Conservation (phyloP, 2,888 invertebrate species). For the Chalcosyrphus nemorum region DNA sequence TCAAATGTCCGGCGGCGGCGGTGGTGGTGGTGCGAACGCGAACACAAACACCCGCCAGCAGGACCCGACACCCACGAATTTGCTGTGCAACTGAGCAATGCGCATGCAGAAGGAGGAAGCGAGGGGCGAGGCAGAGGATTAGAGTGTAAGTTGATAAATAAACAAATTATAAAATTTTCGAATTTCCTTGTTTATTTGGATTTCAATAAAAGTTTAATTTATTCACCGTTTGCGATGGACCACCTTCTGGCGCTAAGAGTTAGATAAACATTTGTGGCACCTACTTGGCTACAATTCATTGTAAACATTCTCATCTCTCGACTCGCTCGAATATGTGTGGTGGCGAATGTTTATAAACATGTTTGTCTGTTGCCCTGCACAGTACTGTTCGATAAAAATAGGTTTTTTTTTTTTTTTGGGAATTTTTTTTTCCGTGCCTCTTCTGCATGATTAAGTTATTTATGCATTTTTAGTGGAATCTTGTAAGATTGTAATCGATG, state of each 20-base stretch:
- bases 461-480: slow-evolving; percentile 19
- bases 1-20: background rate
- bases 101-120: background rate
- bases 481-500: slow-evolving; percentile 22
- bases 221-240: slow-evolving; percentile 71
- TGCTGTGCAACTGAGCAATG: slow-evolving; percentile 16
- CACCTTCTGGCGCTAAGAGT: slow-evolving; percentile 71
- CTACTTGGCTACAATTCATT: slow-evolving; percentile 58
- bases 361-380: slow-evolving; percentile 51
- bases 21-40: too few species aligned
- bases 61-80: slow-evolving; percentile 18
- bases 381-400: slow-evolving; percentile 24
- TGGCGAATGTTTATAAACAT: slow-evolving; percentile 50
- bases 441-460: slow-evolving; percentile 23
- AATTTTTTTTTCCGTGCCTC: background rate
- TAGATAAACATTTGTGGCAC: slow-evolving; percentile 65
- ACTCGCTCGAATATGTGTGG: too few species aligned
- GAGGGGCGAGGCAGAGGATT: background rate
- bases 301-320: slow-evolving; percentile 61
- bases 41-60: background rate
- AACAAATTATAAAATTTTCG: slow-evolving; percentile 63
- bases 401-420: slow-evolving; percentile 5
- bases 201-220: slow-evolving; percentile 72
- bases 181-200: slow-evolving; percentile 64
- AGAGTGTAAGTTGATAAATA: slow-evolving; percentile 38